Percentiles rank a stretch among this genome's conserved stretches.
These are phyloP conservation scores for Calameuta pallipes DNA, from an alignment of 2,888 invertebrate genomes.

Conservation along the genomic window DNA sequence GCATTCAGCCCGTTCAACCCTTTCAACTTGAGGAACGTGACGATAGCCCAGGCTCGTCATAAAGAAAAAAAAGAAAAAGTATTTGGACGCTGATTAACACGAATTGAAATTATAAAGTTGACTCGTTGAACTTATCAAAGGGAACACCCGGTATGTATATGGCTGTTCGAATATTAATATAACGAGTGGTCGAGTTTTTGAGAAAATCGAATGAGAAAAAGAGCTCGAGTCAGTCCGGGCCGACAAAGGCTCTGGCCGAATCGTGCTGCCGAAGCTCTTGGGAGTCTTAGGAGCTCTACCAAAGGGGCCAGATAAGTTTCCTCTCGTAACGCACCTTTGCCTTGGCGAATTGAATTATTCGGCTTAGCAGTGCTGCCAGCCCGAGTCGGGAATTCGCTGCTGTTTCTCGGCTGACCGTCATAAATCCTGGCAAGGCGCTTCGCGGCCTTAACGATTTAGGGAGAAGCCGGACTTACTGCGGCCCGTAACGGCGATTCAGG, in stretches of 20 bases:
- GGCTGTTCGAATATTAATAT: not conserved
- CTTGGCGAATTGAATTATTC: not conserved
- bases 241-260: not conserved
- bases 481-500: not conserved
- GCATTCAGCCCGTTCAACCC: not conserved
- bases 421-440: not conserved
- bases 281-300: not conserved
- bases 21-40: not conserved
- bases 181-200: not conserved
- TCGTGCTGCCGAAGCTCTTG: not conserved
- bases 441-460: not conserved
- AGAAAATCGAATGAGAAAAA: not conserved
- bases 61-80: not conserved
- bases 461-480: not conserved
- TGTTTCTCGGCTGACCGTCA: not conserved
- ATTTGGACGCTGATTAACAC: not conserved
- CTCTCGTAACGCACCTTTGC: not conserved
- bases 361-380: not conserved
- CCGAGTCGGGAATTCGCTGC: not conserved
- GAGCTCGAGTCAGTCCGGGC: not conserved
- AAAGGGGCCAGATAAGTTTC: not conserved
- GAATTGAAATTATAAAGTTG: not conserved
- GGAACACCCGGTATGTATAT: not conserved
- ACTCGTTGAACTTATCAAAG: not conserved
- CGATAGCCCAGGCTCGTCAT: not conserved